Percentiles rank a stretch among this genome's conserved stretches.
Evolutionary conservation across 2,888 invertebrate genomes (phyloP).

Genomic region (Dyspetes luteomarginatus): DNA sequence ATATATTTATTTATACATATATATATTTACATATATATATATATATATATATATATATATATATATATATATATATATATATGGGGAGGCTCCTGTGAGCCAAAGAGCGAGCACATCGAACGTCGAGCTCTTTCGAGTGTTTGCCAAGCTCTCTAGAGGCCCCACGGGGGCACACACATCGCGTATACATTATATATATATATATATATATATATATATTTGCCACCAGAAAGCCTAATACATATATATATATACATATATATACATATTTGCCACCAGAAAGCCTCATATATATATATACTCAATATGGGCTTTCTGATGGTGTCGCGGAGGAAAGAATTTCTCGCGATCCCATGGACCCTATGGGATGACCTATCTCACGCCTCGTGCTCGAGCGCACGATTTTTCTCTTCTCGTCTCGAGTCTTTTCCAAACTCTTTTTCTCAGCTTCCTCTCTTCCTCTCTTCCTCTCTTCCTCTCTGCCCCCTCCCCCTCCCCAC

Average conservation of each 20-base stretch:
- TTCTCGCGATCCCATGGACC: conserved; percentile 65
- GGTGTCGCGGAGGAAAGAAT: conserved; percentile 70
- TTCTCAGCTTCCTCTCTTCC: conserved; percentile 49
- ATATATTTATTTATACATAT: too few relatives aligned
- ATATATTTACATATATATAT: neutral
- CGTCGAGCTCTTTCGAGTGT: conserved; percentile 75
- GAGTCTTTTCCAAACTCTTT: conserved; percentile 53
- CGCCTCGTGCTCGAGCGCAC: conserved; percentile 70
- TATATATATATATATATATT: neutral
- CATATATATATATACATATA: too few relatives aligned
- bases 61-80: too few relatives aligned
- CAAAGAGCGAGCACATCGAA: conserved; percentile 21
- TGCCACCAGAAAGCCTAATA: too few relatives aligned
- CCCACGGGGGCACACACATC: conserved; percentile 40
- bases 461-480: conserved; percentile 35
- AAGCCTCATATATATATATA: too few relatives aligned
- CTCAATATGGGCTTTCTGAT: too few relatives aligned
- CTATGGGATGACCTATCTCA: conserved; percentile 79
- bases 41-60: neutral
- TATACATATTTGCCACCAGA: too few relatives aligned
- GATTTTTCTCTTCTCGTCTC: conserved; percentile 62
- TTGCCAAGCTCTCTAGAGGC: conserved; percentile 81
- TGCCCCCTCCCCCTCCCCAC: conserved; percentile 48
- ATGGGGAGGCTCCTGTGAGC: neutral
- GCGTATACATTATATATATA: conserved; percentile 1